Conservation (phyloP, 2,113 vertebrate species). For the Myotis lucifugus region DNA sequence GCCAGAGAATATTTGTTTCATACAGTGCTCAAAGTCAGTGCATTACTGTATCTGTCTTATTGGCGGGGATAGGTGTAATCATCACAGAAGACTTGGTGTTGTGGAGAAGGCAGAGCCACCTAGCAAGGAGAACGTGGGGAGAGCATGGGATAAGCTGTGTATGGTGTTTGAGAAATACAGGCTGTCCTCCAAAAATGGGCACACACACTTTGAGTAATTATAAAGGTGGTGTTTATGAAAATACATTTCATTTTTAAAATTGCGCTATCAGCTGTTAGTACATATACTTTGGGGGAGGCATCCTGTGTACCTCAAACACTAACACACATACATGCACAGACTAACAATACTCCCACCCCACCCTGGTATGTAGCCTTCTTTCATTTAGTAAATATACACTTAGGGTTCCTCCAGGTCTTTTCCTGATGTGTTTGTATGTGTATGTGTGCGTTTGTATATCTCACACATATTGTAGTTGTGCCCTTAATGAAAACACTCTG, state of each 20-base stretch:
- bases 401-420: slow-evolving; percentile 1
- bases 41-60: neutral
- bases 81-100: neutral
- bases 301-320: neutral
- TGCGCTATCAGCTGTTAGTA: no score
- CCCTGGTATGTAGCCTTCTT: neutral
- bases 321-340: neutral
- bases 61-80: neutral
- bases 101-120: neutral
- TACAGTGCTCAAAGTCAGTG: neutral
- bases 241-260: no score
- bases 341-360: no score
- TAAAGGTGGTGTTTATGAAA: no score
- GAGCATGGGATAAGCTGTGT: neutral
- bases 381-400: neutral
- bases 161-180: neutral
- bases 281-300: no score
- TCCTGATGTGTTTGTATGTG: neutral
- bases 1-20: slow-evolving; percentile 24
- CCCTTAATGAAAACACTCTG: slow-evolving; percentile 53
- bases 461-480: slow-evolving; percentile 68
- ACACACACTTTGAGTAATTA: no score
- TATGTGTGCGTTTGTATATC: slow-evolving; percentile 53
- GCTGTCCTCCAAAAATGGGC: no score
- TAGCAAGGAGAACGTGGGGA: neutral